phyloP scores from a whole-genome alignment of 1,140 invertebrate species.

The Trichonephila clavata region DNA sequence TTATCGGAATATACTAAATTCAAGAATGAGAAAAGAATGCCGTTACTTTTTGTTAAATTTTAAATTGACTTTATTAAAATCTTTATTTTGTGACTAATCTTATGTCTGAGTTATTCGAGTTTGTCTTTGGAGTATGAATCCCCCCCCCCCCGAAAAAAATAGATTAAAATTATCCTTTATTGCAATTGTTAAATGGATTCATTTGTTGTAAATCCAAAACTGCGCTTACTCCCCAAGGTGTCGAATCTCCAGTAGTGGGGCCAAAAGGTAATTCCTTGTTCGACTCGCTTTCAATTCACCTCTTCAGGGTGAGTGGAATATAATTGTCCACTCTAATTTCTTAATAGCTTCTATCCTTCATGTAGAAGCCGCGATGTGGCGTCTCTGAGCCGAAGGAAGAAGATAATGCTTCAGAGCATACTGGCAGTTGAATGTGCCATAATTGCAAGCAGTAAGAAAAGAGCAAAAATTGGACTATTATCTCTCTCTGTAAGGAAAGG shows the following conservation, averaged over 20 bases:
- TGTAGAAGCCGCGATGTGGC: slow-evolving; percentile 39
- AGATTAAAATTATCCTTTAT: too few species aligned
- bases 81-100: too few species aligned
- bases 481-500: background rate
- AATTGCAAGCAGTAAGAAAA: slow-evolving; percentile 41
- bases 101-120: too few species aligned
- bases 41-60: too few species aligned
- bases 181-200: too few species aligned
- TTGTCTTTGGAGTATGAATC: too few species aligned
- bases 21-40: too few species aligned
- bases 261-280: background rate
- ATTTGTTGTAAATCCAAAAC: too few species aligned
- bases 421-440: slow-evolving; percentile 43
- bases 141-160: too few species aligned
- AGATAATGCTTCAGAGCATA: background rate
- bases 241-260: background rate
- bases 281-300: too few species aligned
- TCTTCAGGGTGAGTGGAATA: slow-evolving; percentile 7
- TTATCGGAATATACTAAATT: too few species aligned
- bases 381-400: background rate
- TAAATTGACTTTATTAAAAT: too few species aligned
- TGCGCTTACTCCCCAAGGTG: background rate
- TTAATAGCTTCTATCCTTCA: slow-evolving; percentile 59
- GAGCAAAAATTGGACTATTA: slow-evolving; percentile 58
- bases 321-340: slow-evolving; percentile 55